Conservation (phyloP, 2,797 vertebrate genomes). For the Xiphorhynchus erythropygius region DNA sequence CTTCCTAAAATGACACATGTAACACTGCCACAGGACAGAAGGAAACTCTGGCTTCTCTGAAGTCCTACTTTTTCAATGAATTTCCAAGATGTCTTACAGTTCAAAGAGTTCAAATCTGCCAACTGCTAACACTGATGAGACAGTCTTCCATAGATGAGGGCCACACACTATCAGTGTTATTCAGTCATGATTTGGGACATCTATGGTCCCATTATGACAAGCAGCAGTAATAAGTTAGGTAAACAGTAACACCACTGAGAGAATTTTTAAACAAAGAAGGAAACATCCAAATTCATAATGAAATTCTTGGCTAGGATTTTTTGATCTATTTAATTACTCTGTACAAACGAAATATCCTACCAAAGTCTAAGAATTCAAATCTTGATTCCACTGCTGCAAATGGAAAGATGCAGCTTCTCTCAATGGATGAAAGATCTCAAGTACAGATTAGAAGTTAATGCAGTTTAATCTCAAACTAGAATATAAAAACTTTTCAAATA, state of each 20-base stretch:
- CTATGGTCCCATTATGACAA: not conserved
- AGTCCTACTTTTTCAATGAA: not conserved
- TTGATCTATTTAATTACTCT: not conserved
- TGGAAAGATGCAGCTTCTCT: not conserved
- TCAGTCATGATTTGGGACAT: not conserved
- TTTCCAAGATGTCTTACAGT: not conserved
- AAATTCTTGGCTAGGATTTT: not conserved
- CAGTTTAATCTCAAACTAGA: not conserved
- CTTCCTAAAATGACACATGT: not conserved
- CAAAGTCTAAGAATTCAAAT: not conserved
- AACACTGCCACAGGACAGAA: not conserved
- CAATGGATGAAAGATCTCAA: not conserved
- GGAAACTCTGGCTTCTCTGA: not conserved
- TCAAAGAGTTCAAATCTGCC: not conserved
- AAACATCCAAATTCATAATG: not conserved
- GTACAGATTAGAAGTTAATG: not conserved
- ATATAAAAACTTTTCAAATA: not conserved
- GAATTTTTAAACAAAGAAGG: not conserved
- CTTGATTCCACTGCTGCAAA: not conserved
- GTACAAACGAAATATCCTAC: not conserved
- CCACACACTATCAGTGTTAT: not conserved
- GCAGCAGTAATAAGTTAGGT: not conserved
- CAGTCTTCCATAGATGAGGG: not conserved
- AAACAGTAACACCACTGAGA: not conserved
- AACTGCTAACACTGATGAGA: not conserved